Evolutionary conservation across 2,888 invertebrate genomes (phyloP).

Genomic region (Helicoverpa assulta): DNA sequence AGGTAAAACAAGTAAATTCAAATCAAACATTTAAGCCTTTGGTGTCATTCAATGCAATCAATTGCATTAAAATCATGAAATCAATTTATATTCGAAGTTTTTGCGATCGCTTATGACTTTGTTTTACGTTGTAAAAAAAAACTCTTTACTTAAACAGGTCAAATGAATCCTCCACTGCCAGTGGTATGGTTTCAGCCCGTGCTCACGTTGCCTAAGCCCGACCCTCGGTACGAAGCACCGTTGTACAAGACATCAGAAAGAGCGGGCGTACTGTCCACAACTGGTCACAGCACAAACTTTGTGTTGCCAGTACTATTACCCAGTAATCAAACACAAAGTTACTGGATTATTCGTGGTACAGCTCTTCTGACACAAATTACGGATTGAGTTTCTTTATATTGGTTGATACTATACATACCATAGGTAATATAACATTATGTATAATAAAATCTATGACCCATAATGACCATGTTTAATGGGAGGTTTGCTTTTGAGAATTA

Average conservation of each 20-base stretch:
- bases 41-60: too few relatives aligned
- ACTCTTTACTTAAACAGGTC: conserved; percentile 85
- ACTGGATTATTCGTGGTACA: conserved; percentile 97
- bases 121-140: background rate
- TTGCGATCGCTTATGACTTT: too few relatives aligned
- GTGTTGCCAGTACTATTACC: conserved; percentile 94
- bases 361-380: conserved; percentile 96
- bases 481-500: too few relatives aligned
- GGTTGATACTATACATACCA: too few relatives aligned
- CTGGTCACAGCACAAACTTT: conserved; percentile 98
- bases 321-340: conserved; percentile 91
- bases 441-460: too few relatives aligned
- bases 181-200: conserved; percentile 92
- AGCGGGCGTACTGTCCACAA: conserved; percentile 96
- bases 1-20: too few relatives aligned
- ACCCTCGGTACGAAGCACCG: conserved; percentile 93
- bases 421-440: too few relatives aligned
- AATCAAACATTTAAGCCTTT: too few relatives aligned
- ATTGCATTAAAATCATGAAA: too few relatives aligned
- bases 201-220: conserved; percentile 90
- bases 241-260: conserved; percentile 97
- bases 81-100: too few relatives aligned
- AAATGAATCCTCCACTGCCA: conserved; percentile 94
- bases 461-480: too few relatives aligned
- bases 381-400: conserved; percentile 83